Percentiles rank a stretch among this genome's conserved stretches.
Evolutionary conservation across 2,113 vertebrate genomes (phyloP).

Genomic region (Thymallus thymallus): DNA sequence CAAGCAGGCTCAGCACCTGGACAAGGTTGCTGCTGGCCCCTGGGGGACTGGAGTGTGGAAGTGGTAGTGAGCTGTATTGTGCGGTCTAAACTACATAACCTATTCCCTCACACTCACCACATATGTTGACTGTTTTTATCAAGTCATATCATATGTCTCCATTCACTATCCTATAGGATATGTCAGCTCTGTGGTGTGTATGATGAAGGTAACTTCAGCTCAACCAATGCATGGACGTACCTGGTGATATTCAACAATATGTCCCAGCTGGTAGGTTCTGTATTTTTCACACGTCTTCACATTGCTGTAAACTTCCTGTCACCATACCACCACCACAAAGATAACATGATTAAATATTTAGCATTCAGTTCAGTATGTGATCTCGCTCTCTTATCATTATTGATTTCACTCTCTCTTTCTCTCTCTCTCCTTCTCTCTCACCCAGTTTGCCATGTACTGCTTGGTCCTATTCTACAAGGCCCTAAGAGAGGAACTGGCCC

Average conservation of each 20-base stretch:
- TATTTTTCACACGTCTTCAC: not conserved
- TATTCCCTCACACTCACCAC: not conserved
- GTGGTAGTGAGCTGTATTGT: no score
- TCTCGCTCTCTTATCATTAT: not conserved
- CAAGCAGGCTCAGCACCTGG: no score
- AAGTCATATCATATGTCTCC: not conserved
- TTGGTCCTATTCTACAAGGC: slow-evolving; percentile 95
- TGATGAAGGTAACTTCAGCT: slow-evolving; percentile 95
- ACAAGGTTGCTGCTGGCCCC: no score
- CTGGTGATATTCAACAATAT: slow-evolving; percentile 96
- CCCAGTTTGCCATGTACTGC: slow-evolving; percentile 98
- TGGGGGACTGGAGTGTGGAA: no score
- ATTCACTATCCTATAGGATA: slow-evolving; percentile 70
- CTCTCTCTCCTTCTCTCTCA: slow-evolving; percentile 15
- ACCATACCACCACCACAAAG: not conserved
- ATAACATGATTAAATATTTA: not conserved
- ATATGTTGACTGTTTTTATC: not conserved
- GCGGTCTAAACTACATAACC: no score
- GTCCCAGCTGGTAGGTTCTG: slow-evolving; percentile 88
- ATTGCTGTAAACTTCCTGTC: not conserved
- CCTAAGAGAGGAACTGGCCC: slow-evolving; percentile 88
- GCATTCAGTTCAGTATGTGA: not conserved
- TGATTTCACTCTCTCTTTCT: not conserved
- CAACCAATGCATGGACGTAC: slow-evolving; percentile 96
- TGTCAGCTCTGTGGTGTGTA: slow-evolving; percentile 89